Conservation (phyloP, 2,888 invertebrate species). For the Venustoraphidia nigricollis region DNA sequence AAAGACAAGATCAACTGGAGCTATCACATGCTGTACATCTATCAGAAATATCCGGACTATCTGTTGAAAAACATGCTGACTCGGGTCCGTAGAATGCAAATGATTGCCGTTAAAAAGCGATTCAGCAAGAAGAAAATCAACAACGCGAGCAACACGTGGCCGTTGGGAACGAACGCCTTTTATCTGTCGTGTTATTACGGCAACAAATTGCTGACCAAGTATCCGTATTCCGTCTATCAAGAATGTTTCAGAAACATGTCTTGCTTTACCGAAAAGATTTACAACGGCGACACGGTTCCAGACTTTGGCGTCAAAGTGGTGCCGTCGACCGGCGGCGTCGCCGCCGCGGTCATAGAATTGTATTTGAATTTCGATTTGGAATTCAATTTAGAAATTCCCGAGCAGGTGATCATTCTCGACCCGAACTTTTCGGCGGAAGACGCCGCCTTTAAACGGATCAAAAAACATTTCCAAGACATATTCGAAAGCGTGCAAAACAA, state of each 20-base stretch:
- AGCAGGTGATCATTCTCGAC: conserved; percentile 37
- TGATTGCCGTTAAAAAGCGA: conserved; percentile 37
- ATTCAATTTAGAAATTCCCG: conserved; percentile 35
- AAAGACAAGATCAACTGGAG: conserved; percentile 46
- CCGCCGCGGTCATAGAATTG: conserved; percentile 32
- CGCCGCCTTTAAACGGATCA: conserved; percentile 27
- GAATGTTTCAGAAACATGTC: conserved; percentile 20
- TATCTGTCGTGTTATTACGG: conserved; percentile 29
- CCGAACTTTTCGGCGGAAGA: conserved; percentile 30
- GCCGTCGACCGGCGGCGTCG: conserved; percentile 31
- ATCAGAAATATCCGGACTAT: conserved; percentile 54
- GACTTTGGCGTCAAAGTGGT: conserved; percentile 22
- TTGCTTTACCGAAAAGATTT: conserved; percentile 9
- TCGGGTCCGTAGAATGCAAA: conserved; percentile 39
- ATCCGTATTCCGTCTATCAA: conserved; percentile 29
- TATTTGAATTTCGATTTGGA: conserved; percentile 19
- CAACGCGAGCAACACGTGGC: background rate
- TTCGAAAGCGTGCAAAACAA: conserved; percentile 8
- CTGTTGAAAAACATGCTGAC: conserved; percentile 41
- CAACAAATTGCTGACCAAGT: conserved; percentile 30
- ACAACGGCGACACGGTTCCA: conserved; percentile 8
- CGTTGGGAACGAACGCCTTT: conserved; percentile 20
- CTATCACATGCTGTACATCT: conserved; percentile 52
- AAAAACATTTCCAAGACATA: conserved; percentile 26
- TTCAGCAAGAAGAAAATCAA: conserved; percentile 16